These are phyloP conservation scores for Campylorhamphus procurvoides DNA, from an alignment of 2,113 vertebrate genomes.

Conservation along the genomic window DNA sequence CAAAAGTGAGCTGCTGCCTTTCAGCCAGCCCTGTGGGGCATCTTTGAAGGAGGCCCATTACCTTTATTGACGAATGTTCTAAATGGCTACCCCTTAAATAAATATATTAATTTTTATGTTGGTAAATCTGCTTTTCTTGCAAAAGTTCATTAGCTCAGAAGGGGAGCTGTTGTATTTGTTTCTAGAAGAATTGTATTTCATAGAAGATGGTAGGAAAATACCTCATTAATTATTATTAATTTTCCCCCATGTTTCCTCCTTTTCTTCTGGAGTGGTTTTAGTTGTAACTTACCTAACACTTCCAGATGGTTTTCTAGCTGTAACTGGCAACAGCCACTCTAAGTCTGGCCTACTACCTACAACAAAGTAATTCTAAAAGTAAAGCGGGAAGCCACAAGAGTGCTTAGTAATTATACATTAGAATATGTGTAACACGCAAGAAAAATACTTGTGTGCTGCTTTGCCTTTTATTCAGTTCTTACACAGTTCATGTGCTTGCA, in stretches of 20 bases:
- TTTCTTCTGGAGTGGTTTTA: not conserved
- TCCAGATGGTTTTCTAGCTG: not conserved
- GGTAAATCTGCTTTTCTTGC: not conserved
- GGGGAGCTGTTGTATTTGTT: not conserved
- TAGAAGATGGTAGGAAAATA: not conserved
- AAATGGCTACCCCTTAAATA: not conserved
- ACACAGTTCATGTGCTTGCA: not conserved
- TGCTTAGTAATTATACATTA: not conserved
- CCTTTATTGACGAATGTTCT: not conserved
- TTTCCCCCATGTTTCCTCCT: not conserved
- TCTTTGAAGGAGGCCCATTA: not conserved
- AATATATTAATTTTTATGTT: not conserved
- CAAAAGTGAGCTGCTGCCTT: not conserved
- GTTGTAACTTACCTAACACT: not conserved
- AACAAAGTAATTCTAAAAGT: not conserved
- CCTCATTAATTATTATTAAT: not conserved
- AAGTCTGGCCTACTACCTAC: not conserved
- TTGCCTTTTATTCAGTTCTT: not conserved
- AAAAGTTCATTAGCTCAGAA: not conserved
- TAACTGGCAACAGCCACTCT: not conserved
- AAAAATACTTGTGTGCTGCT: not conserved
- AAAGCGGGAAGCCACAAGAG: not conserved
- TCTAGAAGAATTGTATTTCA: not conserved
- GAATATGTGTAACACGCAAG: not conserved
- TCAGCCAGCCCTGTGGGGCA: not conserved